Conservation (phyloP, 2,888 invertebrate species). For the Plebejus argus region DNA sequence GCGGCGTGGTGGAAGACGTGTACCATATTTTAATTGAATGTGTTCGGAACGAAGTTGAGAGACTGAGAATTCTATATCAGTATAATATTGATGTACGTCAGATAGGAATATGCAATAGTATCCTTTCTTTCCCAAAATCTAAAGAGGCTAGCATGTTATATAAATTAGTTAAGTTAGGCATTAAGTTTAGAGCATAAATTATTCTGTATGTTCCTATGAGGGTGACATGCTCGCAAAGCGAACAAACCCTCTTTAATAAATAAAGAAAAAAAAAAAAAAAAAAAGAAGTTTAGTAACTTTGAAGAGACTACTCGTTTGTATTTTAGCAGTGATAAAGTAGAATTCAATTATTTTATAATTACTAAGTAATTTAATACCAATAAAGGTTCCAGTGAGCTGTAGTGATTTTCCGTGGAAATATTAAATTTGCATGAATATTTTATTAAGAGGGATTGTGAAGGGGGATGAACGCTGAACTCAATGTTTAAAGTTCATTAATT, state of each 20-base stretch:
- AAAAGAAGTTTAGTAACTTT: not conserved
- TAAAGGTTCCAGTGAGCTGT: not conserved
- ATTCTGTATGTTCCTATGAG: not conserved
- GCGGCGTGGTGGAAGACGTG: no score
- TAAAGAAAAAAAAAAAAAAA: no score
- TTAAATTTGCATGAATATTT: conserved; percentile 8
- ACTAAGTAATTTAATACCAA: not conserved
- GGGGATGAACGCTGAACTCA: not conserved
- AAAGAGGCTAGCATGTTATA: no score
- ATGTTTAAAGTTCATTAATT: not conserved
- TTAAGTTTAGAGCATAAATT: not conserved
- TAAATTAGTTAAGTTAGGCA: not conserved
- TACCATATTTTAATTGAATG: no score
- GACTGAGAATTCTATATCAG: no score
- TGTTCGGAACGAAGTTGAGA: no score
- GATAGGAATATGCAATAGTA: no score
- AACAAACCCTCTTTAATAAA: no score
- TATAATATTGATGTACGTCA: no score
- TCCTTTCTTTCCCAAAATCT: no score
- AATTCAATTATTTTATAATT: not conserved
- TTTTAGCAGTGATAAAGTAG: not conserved
- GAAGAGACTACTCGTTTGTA: not conserved
- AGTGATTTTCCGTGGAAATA: not conserved
- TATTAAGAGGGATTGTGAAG: not conserved
- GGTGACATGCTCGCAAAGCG: no score